Conservation (phyloP, 1,140 invertebrate species). For the Hyphantria cunea region DNA sequence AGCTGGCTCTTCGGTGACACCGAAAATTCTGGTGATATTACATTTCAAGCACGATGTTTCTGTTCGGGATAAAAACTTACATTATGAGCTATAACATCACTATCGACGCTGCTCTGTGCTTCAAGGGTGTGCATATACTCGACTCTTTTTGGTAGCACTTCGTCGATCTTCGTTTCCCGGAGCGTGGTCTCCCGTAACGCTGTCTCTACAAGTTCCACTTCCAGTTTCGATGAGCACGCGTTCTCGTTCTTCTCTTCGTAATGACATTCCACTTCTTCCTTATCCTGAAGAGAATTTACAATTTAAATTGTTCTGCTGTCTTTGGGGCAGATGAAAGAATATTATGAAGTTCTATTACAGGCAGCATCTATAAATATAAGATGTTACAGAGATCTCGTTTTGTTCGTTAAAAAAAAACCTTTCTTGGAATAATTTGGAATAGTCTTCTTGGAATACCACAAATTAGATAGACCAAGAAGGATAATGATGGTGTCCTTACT, state of each 20-base stretch:
- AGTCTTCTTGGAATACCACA: no score
- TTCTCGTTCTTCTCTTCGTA: slow-evolving; percentile 78
- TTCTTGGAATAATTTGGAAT: no score
- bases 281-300: slow-evolving; percentile 54
- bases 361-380: no score
- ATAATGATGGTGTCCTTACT: no score
- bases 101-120: slow-evolving; percentile 78
- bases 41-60: no score
- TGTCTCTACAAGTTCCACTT: slow-evolving; percentile 66
- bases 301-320: neutral
- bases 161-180: slow-evolving; percentile 72
- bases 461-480: no score
- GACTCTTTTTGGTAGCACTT: slow-evolving; percentile 62
- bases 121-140: slow-evolving; percentile 76
- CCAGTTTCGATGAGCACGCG: slow-evolving; percentile 48
- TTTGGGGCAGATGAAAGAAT: no score
- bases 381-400: no score
- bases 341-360: no score
- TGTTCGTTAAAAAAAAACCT: no score
- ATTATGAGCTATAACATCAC: slow-evolving; percentile 78
- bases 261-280: slow-evolving; percentile 75
- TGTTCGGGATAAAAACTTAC: slow-evolving; percentile 44
- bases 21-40: no score
- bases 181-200: slow-evolving; percentile 57
- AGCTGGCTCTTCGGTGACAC: no score